Evolutionary conservation across 2,113 vertebrate genomes (phyloP).

Genomic region (Pipra filicauda): DNA sequence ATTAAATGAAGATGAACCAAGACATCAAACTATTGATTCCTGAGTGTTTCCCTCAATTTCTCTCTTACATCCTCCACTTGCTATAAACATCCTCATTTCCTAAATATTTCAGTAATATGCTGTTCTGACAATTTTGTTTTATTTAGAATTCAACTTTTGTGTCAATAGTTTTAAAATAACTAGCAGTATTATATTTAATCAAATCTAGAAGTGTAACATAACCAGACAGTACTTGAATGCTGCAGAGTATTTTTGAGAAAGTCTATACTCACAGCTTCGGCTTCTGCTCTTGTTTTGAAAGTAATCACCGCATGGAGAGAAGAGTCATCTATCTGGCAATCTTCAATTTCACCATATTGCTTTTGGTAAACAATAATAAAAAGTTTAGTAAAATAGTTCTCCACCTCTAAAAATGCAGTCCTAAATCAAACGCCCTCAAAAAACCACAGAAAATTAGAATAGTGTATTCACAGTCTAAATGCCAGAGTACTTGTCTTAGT

Average conservation of each 20-base stretch:
- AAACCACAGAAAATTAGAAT: neutral
- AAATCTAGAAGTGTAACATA: neutral
- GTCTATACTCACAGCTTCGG: conserved; percentile 86
- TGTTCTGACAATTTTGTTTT: neutral
- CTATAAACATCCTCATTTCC: neutral
- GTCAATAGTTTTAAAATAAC: neutral
- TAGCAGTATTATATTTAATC: neutral
- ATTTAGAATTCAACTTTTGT: neutral
- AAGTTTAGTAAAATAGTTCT: conserved; percentile 22
- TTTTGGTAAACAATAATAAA: conserved; percentile 70
- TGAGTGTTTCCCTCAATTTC: neutral
- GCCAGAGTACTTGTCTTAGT: neutral
- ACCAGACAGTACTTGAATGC: neutral
- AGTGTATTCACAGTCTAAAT: neutral
- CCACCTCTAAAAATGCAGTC: neutral
- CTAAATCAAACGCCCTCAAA: neutral
- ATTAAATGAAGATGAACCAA: neutral
- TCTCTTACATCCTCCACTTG: neutral
- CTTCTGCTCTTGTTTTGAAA: conserved; percentile 91
- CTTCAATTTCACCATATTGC: conserved; percentile 98
- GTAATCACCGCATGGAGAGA: conserved; percentile 87
- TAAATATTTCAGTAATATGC: neutral
- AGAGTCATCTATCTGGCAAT: conserved; percentile 90
- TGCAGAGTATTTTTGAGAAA: neutral
- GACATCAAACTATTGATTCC: neutral